These are phyloP conservation scores for Lasioglossum albipes DNA, from an alignment of 1,140 invertebrate genomes.

Conservation along the genomic window DNA sequence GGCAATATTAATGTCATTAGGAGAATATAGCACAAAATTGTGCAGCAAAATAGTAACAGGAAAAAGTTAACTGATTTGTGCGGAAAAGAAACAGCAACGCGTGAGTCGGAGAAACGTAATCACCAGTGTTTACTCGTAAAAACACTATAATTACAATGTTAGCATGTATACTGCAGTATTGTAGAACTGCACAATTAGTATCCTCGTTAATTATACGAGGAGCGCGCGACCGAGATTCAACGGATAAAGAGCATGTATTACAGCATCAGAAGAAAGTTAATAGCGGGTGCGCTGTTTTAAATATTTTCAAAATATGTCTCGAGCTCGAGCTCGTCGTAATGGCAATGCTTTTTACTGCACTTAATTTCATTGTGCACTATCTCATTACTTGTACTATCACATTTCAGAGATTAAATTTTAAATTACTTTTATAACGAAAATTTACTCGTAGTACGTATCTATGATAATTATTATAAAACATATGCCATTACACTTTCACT, in stretches of 20 bases:
- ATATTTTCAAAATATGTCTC: constrained; percentile 3
- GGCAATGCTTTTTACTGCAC: not conserved
- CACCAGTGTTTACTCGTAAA: constrained; percentile 1
- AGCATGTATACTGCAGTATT: not conserved
- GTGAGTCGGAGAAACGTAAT: not conserved
- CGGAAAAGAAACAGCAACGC: not conserved
- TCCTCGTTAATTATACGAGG: constrained; percentile 30
- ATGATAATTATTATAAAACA: too few species aligned
- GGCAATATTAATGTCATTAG: not conserved
- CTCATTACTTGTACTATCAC: too few species aligned
- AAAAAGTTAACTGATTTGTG: not conserved
- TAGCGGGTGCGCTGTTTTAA: not conserved
- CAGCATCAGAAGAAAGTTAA: constrained; percentile 40
- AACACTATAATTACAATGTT: constrained; percentile 24
- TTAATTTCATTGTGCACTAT: not conserved
- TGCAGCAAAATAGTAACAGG: not conserved
- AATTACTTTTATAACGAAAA: too few species aligned
- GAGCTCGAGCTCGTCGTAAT: not conserved
- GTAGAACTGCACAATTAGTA: constrained; percentile 29
- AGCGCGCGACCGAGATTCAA: constrained; percentile 43
- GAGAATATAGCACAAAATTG: not conserved
- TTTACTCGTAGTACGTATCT: too few species aligned
- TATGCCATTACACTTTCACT: too few species aligned
- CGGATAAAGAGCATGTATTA: constrained; percentile 49
- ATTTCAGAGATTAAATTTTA: too few species aligned